Evolutionary conservation across 2,888 invertebrate genomes (phyloP), one percentile per base, ranked within the genome.

Genomic region (Arctia plantaginis): DNA sequence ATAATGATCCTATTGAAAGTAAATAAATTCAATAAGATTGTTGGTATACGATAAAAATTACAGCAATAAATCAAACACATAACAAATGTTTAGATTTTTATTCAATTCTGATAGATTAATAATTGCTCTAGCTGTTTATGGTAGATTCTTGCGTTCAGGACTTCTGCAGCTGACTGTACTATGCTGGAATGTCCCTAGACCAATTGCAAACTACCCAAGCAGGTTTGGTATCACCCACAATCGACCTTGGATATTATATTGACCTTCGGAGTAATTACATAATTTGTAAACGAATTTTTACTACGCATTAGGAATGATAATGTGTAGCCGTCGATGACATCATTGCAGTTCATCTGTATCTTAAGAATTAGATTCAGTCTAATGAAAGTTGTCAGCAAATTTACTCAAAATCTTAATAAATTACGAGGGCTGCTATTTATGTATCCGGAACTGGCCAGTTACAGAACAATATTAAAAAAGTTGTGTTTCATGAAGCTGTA

Each of bases 251-350:
- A 79, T 75, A 85, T 88, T 86, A 81, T 87, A 86, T 88, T 90
- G 90, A 91, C 92, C 92, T 92, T 91, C 88, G 85, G 84, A 89
- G 84, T 87, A 89, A 91, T 91, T 91, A 91, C 85, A 90, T 91
- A 91, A 92, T 90, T 89, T 86, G 82, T 85, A 82, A 88, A 90
- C 90, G 85, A 85, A 88, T 86, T 87, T 87, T 86, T 84, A 86
- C 76, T 82, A 83, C 80, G 79, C 78, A 80, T 82, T 78, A 77
- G 72, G 80, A 86, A 88, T 87, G 74, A 82, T 83, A 84, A 86
- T 86, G 71, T 73, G 77, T 80, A 76, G 66, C n/a, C 47, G 70
- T 73, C 80, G 79, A 85, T 86, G 85, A 85, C 83, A 84, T 86
- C 85, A 86, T 80, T 81, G 76, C 71, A 71, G 44, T 72, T 76